Base-by-base conservation (phyloP, 1,140 invertebrate genomes). In the Heliconius himera region DNA sequence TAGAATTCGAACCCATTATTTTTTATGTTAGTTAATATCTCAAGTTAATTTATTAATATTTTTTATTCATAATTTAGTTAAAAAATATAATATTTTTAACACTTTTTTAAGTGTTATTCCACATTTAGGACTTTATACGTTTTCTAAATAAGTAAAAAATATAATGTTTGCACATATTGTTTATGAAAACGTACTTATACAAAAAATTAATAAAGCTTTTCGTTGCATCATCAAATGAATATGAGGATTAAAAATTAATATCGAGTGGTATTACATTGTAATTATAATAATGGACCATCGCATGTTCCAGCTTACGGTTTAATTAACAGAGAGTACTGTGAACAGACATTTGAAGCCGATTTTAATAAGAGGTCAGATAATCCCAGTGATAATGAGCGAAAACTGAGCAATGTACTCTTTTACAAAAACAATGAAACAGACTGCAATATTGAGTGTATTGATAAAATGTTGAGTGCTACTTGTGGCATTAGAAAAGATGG, bases 291-390 rank as follows among this genome's bases (percentile, higher is more conserved):
- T 77, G 70, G 29, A 77, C 66, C 49, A 71, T 38, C 70, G 22
- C 70, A 54, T 77, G 41, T 87, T 88, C 22, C 85, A 92, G 90
- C 87, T 20, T 93, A 91, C 70, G 91, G 91, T 46, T 74, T 89
- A 76, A 89, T 90, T 77, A 87, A 88, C 77, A 85, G 85, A 75
- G 82, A 89, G 79, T 88, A 90, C 38, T 93, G 91, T 75, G 74
- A 77, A n/a, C 75, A 81, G 79, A 54, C 81, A 54, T 84, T 86
- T 66, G 22, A 66, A 72, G 29, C 49, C 38, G 26, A 76, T 75
- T 60, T 78, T 77, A 80, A 66, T 73, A 33, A 29, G 22, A 78
- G 49, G 71, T 36, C 13, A 54, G 2, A 74, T 20, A n/a, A 16
- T 41, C 18, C n/a, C 13, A 54, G 60, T 38, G 79, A 41, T 74